Conservation (phyloP, 2,797 vertebrate species). For the Acropternis orthonyx region DNA sequence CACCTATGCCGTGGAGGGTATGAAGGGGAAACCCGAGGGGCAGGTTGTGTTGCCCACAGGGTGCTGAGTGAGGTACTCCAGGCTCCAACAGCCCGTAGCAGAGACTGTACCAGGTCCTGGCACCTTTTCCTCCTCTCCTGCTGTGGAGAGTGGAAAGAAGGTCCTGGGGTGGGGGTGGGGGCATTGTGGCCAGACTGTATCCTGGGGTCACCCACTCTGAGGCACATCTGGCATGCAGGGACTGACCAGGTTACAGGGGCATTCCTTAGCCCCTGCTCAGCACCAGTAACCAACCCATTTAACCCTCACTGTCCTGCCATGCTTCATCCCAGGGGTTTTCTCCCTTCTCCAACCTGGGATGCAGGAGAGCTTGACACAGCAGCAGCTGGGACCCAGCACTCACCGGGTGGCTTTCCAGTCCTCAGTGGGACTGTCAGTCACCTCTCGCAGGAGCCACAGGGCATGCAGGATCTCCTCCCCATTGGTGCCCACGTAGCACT, state of each 20-base stretch:
- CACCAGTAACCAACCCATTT: neutral
- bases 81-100: neutral
- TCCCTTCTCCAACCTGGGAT: neutral
- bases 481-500: neutral
- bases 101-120: neutral
- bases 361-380: neutral
- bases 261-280: neutral
- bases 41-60: rapidly evolving
- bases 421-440: rapidly evolving
- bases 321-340: rapidly evolving
- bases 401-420: constrained; percentile 39
- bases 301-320: rapidly evolving
- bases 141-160: neutral
- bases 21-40: neutral
- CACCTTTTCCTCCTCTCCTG: neutral
- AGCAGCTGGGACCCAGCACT: neutral
- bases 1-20: too few relatives aligned
- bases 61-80: neutral
- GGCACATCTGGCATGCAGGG: neutral
- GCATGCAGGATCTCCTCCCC: neutral
- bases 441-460: constrained; percentile 24
- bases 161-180: rapidly evolving
- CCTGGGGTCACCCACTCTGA: neutral
- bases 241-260: rapidly evolving
- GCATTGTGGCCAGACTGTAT: neutral